phyloP scores from a whole-genome alignment of 2,888 invertebrate genomes.

The Scelioninae gen. 2 region DNA sequence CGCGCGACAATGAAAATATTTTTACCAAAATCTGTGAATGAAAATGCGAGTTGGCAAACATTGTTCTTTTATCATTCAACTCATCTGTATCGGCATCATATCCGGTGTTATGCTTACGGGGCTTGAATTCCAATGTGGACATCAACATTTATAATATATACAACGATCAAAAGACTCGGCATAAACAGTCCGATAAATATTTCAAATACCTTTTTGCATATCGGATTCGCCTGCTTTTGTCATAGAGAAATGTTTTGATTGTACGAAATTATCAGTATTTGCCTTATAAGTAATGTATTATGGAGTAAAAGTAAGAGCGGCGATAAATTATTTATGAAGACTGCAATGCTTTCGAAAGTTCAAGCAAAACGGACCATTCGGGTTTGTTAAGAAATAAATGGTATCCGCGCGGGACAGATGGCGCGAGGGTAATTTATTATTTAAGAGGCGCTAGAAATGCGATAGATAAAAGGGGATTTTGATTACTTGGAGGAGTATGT shows the following conservation, averaged over 20 bases:
- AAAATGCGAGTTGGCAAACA: constrained; percentile 23
- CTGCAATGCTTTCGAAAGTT: too few relatives aligned
- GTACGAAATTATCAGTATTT: not conserved
- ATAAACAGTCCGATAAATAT: constrained; percentile 39
- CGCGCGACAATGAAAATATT: constrained; percentile 18
- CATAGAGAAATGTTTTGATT: constrained; percentile 6
- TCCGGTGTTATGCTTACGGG: constrained; percentile 48
- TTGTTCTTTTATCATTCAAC: constrained; percentile 37
- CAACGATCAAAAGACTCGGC: constrained; percentile 46
- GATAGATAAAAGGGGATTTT: constrained; percentile 15
- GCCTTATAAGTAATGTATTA: not conserved
- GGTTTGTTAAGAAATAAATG: too few relatives aligned
- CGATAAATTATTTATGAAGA: too few relatives aligned
- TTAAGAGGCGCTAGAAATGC: constrained; percentile 14
- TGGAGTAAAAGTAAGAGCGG: too few relatives aligned
- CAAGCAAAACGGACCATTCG: too few relatives aligned
- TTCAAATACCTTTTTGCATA: constrained; percentile 30
- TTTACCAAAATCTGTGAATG: constrained; percentile 28
- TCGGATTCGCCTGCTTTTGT: constrained; percentile 2
- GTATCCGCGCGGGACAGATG: not conserved
- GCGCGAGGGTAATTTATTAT: constrained; percentile 2
- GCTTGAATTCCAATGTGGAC: constrained; percentile 47
- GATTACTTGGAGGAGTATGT: not conserved
- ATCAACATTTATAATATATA: constrained; percentile 49
- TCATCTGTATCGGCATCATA: constrained; percentile 46